Base-by-base conservation (phyloP, 1,140 invertebrate species). In the Drosophila ananassae region DNA sequence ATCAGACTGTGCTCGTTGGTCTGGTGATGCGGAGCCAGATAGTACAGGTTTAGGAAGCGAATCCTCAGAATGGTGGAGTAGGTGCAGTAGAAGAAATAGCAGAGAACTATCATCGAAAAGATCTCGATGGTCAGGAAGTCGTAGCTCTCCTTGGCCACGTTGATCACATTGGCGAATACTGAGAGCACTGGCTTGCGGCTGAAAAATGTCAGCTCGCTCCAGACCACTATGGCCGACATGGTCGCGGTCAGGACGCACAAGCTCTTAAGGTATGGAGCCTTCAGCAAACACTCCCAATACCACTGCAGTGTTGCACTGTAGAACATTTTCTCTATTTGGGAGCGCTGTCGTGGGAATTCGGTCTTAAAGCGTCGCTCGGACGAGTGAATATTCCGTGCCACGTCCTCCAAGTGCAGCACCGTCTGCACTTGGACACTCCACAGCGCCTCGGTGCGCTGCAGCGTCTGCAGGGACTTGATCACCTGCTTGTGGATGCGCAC, bases 171-270 rank as follows among this genome's bases (percentile, higher is more conserved):
- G 44, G 99, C 99, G 93, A 99, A 99, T 51, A 99, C 93, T 0
- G 98, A 99, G 4, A 99, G 93, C 17, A 98, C 96, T 1, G 98
- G 98, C 24, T 92, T 91, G 89, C 96, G 95, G 79, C 96, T 97
- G 92, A 99, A 99, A 92, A 99, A 99, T 1, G 98, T 98, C 53
- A 99, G 95, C 93, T 99, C 99, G 6, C 98, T 99, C 98, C 99
- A 99, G 10, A 99, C 96, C 44, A 99, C 97, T 87, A 96, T 95
- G 22, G 96, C 92, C 0, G 98, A 99, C 89, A 99, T 93, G 28
- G 96, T 93, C 2, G 95, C 95, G 4, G 97, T 95, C 1, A 96
- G 78, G 48, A 98, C 92, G 7, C 97, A 96, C 50, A 96, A 82
- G 0, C 94, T 82, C 85, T 96, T 96, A 66, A 96, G 93, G 24